Conservation (phyloP, 2,888 invertebrate species). For the Machimus atricapillus region DNA sequence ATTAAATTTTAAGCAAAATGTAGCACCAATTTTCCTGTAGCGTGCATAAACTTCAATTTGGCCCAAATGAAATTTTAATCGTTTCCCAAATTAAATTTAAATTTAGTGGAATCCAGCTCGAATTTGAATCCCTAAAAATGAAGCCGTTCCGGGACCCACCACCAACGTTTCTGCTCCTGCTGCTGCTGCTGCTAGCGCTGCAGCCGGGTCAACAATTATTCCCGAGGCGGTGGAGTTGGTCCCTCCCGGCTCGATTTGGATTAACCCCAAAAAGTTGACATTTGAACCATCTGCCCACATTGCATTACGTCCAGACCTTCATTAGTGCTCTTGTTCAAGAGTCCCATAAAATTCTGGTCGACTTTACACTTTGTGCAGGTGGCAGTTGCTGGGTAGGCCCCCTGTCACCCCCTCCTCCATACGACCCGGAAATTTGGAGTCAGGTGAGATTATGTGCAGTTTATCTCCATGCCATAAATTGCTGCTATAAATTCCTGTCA, state of each 20-base stretch:
- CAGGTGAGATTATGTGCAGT: slow-evolving; percentile 38
- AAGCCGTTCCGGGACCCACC: not conserved
- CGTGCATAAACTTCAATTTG: slow-evolving; percentile 30
- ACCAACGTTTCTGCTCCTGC: no score
- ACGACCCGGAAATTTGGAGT: slow-evolving; percentile 6
- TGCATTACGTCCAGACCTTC: slow-evolving; percentile 31
- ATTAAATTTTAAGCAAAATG: slow-evolving; percentile 38
- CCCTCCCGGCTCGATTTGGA: not conserved
- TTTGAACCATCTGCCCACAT: slow-evolving; percentile 14
- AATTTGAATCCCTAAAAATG: slow-evolving; percentile 12
- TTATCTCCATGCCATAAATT: slow-evolving; percentile 35
- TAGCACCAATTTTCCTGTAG: slow-evolving; percentile 24
- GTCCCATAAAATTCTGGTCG: slow-evolving; percentile 28
- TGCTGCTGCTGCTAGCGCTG: not conserved
- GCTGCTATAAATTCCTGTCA: slow-evolving; percentile 37
- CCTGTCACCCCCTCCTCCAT: not conserved
- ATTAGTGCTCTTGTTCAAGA: slow-evolving; percentile 27
- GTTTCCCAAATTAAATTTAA: slow-evolving; percentile 37
- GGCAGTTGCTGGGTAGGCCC: slow-evolving; percentile 15
- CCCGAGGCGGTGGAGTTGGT: not conserved
- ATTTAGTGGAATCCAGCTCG: slow-evolving; percentile 15
- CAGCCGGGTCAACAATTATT: not conserved
- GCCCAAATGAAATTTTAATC: slow-evolving; percentile 37
- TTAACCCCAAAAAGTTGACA: slow-evolving; percentile 23
- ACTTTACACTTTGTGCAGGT: slow-evolving; percentile 34